Evolutionary conservation across 1,140 invertebrate species (phyloP).

Genomic region (Bombus huntii): DNA sequence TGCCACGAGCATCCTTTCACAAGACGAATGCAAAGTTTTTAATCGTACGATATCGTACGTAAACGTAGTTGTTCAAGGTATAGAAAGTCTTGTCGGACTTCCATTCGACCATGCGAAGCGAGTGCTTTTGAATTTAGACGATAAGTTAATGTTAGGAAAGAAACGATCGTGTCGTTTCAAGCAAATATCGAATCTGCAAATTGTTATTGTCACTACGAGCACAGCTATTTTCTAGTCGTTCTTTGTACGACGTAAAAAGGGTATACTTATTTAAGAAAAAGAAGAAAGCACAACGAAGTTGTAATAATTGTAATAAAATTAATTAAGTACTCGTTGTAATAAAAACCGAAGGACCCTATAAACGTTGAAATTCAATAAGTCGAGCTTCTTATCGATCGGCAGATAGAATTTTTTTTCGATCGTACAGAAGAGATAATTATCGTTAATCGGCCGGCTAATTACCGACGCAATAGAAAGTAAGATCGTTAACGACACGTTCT

Average conservation of each 20-base stretch:
- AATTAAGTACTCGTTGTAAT: neutral
- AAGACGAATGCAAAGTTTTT: too few relatives aligned
- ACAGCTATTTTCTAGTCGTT: too few relatives aligned
- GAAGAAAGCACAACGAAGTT: neutral
- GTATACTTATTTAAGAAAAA: neutral
- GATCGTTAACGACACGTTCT: constrained; percentile 7
- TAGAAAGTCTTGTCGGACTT: too few relatives aligned
- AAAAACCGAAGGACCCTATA: neutral
- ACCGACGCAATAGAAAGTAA: constrained; percentile 7
- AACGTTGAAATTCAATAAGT: constrained; percentile 21
- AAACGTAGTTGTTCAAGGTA: too few relatives aligned
- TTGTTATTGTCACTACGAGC: too few relatives aligned
- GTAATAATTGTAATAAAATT: neutral
- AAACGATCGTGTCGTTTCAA: too few relatives aligned
- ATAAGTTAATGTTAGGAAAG: too few relatives aligned
- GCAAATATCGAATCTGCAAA: too few relatives aligned
- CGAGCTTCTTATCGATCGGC: neutral
- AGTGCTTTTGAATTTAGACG: too few relatives aligned
- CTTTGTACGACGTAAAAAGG: neutral
- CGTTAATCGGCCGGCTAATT: constrained; percentile 17
- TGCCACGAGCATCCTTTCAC: neutral
- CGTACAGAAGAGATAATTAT: constrained; percentile 3
- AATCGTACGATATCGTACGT: too few relatives aligned
- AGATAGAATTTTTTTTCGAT: constrained; percentile 4
- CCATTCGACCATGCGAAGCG: too few relatives aligned